Percentiles rank a stretch among this genome's conserved stretches.
These are phyloP conservation scores for Paguma larvata DNA, from an alignment of 2,797 vertebrate genomes.

Conservation along the genomic window DNA sequence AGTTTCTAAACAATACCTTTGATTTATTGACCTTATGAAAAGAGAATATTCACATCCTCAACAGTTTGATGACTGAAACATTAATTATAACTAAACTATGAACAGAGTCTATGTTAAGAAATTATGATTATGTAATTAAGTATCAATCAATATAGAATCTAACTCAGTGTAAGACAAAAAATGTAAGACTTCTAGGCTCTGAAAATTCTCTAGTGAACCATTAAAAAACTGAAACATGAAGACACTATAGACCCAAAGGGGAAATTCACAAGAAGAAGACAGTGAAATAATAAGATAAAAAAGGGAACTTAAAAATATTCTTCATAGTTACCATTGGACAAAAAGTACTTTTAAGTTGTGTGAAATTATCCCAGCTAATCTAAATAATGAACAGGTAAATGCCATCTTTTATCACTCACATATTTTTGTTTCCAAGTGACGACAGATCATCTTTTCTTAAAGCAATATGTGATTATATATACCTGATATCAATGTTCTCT, in stretches of 20 bases:
- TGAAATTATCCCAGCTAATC: conserved; percentile 19
- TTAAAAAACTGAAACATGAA: neutral
- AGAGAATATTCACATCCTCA: neutral
- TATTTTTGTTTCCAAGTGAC: neutral
- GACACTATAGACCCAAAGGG: neutral
- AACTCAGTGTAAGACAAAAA: conserved; percentile 5
- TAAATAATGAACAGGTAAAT: neutral
- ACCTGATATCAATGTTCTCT: neutral
- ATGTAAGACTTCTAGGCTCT: neutral
- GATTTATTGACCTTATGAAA: conserved; percentile 65
- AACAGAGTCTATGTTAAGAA: conserved; percentile 52
- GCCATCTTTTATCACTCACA: neutral
- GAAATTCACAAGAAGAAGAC: neutral
- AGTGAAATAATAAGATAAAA: neutral
- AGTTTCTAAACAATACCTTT: conserved; percentile 74
- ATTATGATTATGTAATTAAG: neutral
- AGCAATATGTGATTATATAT: neutral
- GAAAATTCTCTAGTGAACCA: neutral
- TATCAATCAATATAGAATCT: neutral
- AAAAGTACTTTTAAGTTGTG: neutral
- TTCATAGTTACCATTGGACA: neutral
- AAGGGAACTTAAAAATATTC: neutral
- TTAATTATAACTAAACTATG: conserved; percentile 49
- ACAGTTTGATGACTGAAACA: neutral
- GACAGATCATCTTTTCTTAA: neutral